Conservation (phyloP, 2,113 vertebrate species). For the Muntiacus reevesi region DNA sequence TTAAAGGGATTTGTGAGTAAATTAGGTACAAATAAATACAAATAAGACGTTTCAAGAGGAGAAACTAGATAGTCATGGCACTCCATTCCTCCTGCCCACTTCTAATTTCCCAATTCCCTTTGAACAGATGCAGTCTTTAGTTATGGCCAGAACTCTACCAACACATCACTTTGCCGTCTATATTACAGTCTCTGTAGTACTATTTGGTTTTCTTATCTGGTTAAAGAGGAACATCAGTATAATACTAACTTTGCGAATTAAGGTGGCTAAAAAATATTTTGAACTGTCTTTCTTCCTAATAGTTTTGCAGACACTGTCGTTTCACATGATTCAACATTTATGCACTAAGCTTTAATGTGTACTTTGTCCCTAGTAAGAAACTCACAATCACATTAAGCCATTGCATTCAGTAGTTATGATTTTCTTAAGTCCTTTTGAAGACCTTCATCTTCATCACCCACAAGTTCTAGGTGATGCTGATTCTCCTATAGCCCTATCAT, state of each 20-base stretch:
- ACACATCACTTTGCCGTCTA: neutral
- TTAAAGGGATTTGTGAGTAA: conserved; percentile 6
- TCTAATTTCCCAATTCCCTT: neutral
- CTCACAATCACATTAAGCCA: neutral
- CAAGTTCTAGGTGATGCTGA: neutral
- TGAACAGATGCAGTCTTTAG: neutral
- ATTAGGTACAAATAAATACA: neutral
- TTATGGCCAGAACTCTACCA: neutral
- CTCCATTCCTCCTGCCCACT: neutral
- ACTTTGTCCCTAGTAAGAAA: neutral
- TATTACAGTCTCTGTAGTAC: neutral
- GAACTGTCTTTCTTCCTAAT: neutral
- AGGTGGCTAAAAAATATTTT: neutral
- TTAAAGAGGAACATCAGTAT: neutral
- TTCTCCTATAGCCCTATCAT: neutral
- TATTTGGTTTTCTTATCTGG: neutral
- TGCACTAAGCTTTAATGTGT: neutral
- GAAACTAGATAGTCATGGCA: neutral
- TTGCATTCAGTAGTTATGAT: neutral
- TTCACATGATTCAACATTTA: neutral
- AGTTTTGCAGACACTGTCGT: neutral
- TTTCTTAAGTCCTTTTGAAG: neutral
- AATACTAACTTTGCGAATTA: neutral
- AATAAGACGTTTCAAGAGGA: neutral
- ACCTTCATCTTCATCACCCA: neutral